Evolutionary conservation across 2,113 vertebrate species (phyloP).

Genomic region (Aramus guarauna): DNA sequence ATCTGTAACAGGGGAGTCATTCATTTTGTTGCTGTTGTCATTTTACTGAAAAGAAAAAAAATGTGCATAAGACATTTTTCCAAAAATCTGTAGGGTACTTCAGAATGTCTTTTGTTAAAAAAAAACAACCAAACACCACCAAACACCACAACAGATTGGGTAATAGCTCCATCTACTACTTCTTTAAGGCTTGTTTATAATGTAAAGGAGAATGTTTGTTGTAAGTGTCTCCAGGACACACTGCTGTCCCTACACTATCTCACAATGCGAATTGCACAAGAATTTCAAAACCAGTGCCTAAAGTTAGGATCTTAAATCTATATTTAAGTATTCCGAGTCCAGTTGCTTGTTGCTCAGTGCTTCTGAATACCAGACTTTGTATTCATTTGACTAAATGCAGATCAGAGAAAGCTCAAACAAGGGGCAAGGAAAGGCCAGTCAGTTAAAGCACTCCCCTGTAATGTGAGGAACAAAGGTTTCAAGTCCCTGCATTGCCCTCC

Average conservation of each 20-base stretch:
- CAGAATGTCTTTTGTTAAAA: neutral
- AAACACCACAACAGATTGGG: neutral
- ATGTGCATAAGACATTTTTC: neutral
- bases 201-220: conserved; percentile 3
- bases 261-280: neutral
- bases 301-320: neutral
- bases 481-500: neutral
- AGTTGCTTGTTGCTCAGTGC: neutral
- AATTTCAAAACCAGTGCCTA: conserved; percentile 1
- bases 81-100: conserved; percentile 29
- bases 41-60: neutral
- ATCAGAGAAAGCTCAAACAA: neutral
- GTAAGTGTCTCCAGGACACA: conserved; percentile 7
- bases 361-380: neutral
- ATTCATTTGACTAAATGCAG: neutral
- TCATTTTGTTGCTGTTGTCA: conserved; percentile 3
- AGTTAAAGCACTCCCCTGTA: neutral
- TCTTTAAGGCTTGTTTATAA: neutral
- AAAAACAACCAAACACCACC: neutral
- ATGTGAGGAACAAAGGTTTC: neutral
- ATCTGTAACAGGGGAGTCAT: conserved; percentile 50
- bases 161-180: neutral
- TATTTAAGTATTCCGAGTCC: neutral
- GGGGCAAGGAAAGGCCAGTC: neutral
- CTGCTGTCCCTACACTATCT: neutral